Percentiles rank a stretch among this genome's conserved stretches.
Conservation (phyloP, 2,888 invertebrate genomes). For the Sinotaia quadrata region DNA sequence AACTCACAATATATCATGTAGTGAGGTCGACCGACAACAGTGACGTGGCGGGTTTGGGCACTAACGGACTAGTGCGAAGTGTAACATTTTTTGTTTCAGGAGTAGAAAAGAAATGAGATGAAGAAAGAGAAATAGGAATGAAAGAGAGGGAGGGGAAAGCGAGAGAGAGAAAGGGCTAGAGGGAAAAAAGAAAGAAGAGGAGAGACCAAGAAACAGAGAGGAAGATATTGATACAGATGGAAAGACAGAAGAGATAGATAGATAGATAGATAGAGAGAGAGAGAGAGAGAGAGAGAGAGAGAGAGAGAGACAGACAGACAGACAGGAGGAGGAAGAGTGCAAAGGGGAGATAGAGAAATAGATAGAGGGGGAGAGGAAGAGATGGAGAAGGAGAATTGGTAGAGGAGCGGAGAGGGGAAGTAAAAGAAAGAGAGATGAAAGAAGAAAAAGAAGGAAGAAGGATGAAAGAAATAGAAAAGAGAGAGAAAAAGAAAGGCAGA, state of each 20-base stretch:
- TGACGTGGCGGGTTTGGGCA: too few species aligned
- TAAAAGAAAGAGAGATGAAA: background rate
- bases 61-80: too few species aligned
- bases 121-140: slow-evolving; percentile 3
- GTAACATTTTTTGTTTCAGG: too few species aligned
- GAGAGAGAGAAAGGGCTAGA: background rate
- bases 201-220: background rate
- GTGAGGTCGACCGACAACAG: too few species aligned
- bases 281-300: slow-evolving; percentile 1
- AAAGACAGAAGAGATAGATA: background rate
- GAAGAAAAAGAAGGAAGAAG: background rate
- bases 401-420: background rate
- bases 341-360: background rate
- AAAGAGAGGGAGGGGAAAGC: background rate
- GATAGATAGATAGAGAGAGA: slow-evolving; percentile 1
- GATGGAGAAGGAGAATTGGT: background rate
- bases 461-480: background rate
- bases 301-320: slow-evolving; percentile 5
- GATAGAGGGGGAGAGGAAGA: background rate
- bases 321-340: background rate
- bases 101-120: slow-evolving; percentile 10
- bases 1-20: too few species aligned
- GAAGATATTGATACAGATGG: background rate
- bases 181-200: slow-evolving; percentile 4
- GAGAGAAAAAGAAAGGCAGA: background rate